Conservation (phyloP, 2,797 vertebrate genomes). For the Cheracebus regulus region DNA sequence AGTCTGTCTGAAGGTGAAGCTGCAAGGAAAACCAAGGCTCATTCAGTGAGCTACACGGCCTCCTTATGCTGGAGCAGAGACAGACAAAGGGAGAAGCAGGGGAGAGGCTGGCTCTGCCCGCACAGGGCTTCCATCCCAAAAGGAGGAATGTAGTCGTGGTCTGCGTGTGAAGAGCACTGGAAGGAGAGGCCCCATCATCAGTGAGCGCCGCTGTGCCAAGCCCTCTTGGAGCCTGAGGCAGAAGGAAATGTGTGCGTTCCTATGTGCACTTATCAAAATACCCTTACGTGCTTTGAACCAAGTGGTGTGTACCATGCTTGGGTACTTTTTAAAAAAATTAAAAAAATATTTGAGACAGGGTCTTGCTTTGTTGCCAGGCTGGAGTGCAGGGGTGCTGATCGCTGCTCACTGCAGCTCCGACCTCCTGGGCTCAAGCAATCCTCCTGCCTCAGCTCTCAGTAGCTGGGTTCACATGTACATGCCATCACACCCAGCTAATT, state of each 20-base stretch:
- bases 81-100: background rate
- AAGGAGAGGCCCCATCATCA: accelerated
- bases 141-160: accelerated
- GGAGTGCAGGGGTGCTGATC: too few species aligned
- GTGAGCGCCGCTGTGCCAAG: too few species aligned
- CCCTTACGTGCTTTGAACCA: background rate
- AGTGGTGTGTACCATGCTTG: background rate
- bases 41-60: background rate
- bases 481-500: too few species aligned
- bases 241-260: background rate
- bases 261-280: background rate
- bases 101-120: background rate
- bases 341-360: too few species aligned
- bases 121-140: background rate
- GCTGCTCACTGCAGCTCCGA: too few species aligned
- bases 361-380: too few species aligned
- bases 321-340: too few species aligned
- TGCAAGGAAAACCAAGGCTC: background rate
- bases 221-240: too few species aligned
- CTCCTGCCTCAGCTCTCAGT: too few species aligned
- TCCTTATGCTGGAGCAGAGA: too few species aligned
- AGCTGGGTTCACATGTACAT: too few species aligned
- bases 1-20: background rate
- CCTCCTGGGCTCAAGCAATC: too few species aligned
- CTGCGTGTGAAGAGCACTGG: background rate